Evolutionary conservation across 2,888 invertebrate genomes (phyloP).

Genomic region (Didymodactylos carnosus): DNA sequence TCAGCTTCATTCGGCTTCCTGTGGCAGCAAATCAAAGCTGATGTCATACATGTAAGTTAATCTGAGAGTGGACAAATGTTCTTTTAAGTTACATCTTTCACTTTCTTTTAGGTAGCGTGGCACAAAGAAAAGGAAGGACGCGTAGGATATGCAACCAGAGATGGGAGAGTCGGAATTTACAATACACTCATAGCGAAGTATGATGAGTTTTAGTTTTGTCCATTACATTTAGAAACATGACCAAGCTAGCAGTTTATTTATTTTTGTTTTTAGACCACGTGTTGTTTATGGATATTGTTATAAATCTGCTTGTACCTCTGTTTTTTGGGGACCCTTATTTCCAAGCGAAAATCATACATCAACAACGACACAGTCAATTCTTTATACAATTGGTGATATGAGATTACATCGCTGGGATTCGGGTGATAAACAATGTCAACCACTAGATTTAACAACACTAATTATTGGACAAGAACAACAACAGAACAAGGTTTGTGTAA

Average conservation of each 20-base stretch:
- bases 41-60: neutral
- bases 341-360: neutral
- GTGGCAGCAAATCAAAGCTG: neutral
- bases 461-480: neutral
- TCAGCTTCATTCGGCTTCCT: neutral
- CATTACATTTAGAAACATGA: too few species aligned
- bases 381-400: neutral
- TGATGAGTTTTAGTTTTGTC: too few species aligned
- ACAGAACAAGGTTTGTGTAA: neutral
- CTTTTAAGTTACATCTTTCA: too few species aligned
- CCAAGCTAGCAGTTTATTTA: too few species aligned
- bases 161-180: neutral
- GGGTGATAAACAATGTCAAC: neutral
- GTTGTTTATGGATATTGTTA: neutral
- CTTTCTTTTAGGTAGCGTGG: too few species aligned
- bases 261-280: too few species aligned
- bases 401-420: neutral
- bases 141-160: neutral
- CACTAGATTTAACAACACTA: neutral
- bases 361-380: neutral
- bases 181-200: neutral
- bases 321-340: neutral
- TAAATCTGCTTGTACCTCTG: neutral
- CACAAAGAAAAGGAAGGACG: neutral
- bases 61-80: too few species aligned